Conservation (phyloP, 2,888 invertebrate genomes). For the Machimus atricapillus region DNA sequence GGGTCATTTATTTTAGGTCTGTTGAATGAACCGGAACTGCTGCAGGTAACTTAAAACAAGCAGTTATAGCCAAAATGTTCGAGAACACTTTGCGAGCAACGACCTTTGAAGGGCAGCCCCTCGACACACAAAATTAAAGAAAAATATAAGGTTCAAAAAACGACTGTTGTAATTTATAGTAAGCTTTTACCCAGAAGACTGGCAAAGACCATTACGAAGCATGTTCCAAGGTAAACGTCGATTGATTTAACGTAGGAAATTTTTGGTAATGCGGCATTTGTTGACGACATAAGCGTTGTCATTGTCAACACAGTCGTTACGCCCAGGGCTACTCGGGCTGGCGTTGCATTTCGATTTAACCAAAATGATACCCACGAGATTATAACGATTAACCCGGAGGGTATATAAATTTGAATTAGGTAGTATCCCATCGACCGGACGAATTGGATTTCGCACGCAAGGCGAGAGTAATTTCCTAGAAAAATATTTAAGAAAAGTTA, state of each 20-base stretch:
- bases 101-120: neutral
- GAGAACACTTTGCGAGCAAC: neutral
- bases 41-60: neutral
- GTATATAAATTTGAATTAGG: slow-evolving; percentile 97
- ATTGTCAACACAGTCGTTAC: slow-evolving; percentile 97
- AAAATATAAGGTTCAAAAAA: slow-evolving; percentile 21
- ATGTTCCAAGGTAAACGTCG: slow-evolving; percentile 96
- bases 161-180: slow-evolving; percentile 32
- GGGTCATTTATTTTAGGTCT: neutral
- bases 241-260: slow-evolving; percentile 98
- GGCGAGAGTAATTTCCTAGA: slow-evolving; percentile 93
- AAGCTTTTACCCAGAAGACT: slow-evolving; percentile 84
- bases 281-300: slow-evolving; percentile 97
- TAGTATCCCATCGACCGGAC: slow-evolving; percentile 98
- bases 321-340: slow-evolving; percentile 90
- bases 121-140: neutral
- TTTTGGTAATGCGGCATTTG: slow-evolving; percentile 95
- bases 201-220: slow-evolving; percentile 99
- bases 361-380: slow-evolving; percentile 98
- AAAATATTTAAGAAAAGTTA: slow-evolving; percentile 43
- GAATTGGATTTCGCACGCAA: slow-evolving; percentile 96
- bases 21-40: neutral
- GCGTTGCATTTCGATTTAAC: slow-evolving; percentile 94
- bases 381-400: slow-evolving; percentile 95
- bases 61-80: neutral